These are phyloP conservation scores for Talpa occidentalis DNA, from an alignment of 2,113 vertebrate species.

Conservation along the genomic window DNA sequence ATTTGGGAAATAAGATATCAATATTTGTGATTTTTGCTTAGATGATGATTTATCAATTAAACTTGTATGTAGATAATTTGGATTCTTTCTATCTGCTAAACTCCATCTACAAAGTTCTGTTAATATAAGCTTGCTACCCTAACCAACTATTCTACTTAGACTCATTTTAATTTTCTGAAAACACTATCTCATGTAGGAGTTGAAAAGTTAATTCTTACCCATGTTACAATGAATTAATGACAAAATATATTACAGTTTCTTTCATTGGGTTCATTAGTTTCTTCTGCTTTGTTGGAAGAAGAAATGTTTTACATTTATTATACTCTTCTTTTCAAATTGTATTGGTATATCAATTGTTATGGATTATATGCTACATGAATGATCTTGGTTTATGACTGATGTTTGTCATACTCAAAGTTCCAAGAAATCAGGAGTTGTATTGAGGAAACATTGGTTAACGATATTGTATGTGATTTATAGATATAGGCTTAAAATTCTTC, in stretches of 20 bases:
- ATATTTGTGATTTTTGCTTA: neutral
- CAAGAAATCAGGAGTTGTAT: too few species aligned
- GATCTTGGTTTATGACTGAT: neutral
- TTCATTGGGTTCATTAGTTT: neutral
- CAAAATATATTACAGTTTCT: neutral
- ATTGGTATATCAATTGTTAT: neutral
- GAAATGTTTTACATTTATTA: neutral
- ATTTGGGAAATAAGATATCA: neutral
- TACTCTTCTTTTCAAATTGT: neutral
- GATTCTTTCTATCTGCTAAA: too few species aligned
- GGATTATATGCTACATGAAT: neutral
- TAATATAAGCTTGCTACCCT: neutral
- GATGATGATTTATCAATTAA: neutral
- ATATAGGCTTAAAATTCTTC: too few species aligned
- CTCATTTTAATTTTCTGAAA: neutral
- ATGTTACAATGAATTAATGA: neutral
- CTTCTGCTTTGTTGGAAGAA: neutral
- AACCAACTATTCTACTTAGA: neutral
- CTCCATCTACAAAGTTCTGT: neutral
- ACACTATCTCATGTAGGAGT: neutral
- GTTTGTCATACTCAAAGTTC: neutral
- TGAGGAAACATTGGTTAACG: neutral
- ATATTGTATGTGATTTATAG: too few species aligned
- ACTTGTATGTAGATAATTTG: neutral
- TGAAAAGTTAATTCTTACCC: neutral